Evolutionary conservation across 2,888 invertebrate species (phyloP).

Genomic region (Phania funesta): DNA sequence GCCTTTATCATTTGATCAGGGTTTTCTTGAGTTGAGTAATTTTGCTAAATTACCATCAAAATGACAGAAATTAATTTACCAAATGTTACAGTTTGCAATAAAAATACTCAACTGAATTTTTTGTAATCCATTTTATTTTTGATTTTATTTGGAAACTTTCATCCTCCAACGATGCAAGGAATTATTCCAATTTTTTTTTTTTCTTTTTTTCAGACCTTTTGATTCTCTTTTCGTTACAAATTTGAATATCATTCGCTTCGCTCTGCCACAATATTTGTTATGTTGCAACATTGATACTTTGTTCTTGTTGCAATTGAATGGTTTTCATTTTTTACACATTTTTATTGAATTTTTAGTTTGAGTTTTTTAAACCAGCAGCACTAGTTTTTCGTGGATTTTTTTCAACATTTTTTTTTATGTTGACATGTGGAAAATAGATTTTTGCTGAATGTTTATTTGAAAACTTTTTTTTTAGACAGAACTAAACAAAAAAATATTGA

Average conservation of each 20-base stretch:
- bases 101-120: too few relatives aligned
- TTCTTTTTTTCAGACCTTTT: not conserved
- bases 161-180: constrained; percentile 1
- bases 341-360: not conserved
- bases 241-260: constrained; percentile 15
- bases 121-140: too few relatives aligned
- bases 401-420: constrained; percentile 11
- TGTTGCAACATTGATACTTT: constrained; percentile 19
- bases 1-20: too few relatives aligned
- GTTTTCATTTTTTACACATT: constrained; percentile 16
- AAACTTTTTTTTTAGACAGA: not conserved
- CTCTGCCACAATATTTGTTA: not conserved
- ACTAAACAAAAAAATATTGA: constrained; percentile 10
- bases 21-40: too few relatives aligned
- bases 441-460: constrained; percentile 11
- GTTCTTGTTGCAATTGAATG: not conserved
- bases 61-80: too few relatives aligned
- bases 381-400: constrained; percentile 43
- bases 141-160: too few relatives aligned
- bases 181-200: not conserved
- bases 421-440: constrained; percentile 52
- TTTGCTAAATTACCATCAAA: too few relatives aligned
- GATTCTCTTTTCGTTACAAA: not conserved
- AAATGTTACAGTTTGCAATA: too few relatives aligned
- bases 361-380: constrained; percentile 32